These are phyloP conservation scores for Stenchaetothrips biformis DNA, from an alignment of 2,888 invertebrate species.

Conservation along the genomic window DNA sequence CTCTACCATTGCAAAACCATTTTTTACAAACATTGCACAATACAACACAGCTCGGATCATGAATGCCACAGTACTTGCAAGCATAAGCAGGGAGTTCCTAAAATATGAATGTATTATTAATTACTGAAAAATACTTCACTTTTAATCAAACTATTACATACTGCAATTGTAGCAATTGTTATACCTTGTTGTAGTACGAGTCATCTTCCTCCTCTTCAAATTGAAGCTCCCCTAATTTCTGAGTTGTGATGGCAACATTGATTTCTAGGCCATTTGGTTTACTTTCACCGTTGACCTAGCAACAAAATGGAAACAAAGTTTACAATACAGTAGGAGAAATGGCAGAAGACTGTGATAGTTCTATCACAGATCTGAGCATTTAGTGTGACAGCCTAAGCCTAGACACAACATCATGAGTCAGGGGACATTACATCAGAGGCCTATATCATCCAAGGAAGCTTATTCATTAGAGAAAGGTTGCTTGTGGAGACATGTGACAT, in stretches of 20 bases:
- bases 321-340: constrained; percentile 21
- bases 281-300: constrained; percentile 47
- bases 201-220: constrained; percentile 96
- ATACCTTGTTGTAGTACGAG: constrained; percentile 68
- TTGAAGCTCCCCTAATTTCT: constrained; percentile 79
- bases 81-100: constrained; percentile 92
- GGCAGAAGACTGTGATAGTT: constrained; percentile 11
- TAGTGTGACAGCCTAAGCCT: background rate
- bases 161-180: constrained; percentile 34
- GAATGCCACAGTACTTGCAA: constrained; percentile 98
- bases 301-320: constrained; percentile 23
- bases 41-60: constrained; percentile 94
- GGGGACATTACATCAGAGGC: no score
- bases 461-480: no score
- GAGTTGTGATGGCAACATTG: constrained; percentile 65
- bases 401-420: background rate
- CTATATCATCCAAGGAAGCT: no score
- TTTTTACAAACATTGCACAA: constrained; percentile 98
- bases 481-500: no score
- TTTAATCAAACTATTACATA: no score
- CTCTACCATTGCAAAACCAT: constrained; percentile 99
- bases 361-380: background rate
- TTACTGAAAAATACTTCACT: no score
- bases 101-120: background rate
- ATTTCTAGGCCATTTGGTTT: constrained; percentile 45